Base-by-base conservation (phyloP, 2,113 vertebrate species). In the Triplophysa tibetana region DNA sequence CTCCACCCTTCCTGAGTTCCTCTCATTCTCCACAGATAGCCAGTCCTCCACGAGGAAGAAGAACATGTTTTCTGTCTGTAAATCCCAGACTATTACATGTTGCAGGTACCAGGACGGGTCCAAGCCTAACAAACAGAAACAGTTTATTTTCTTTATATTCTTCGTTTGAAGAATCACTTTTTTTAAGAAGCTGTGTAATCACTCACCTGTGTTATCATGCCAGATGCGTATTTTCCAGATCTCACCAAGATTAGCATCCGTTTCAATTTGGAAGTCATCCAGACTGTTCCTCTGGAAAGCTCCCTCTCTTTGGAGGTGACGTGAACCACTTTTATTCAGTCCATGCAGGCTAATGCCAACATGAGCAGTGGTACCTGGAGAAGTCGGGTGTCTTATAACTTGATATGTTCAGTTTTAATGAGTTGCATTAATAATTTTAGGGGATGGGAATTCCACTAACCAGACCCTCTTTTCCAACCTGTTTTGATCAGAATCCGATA, bases 171-270 rank as follows among this genome's bases (percentile, higher is more conserved):
- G 52, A 14, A 21, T 58, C 19, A 21, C 54, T 58, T 58, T 19
- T 24, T 43, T 19, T 41, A 52, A n/a, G 24, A 19, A 24, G 14
- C 23, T 50, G 19, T 63, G 23, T 7, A 9, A 56, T 6, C 23
- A 17, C 21, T 17, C 82, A 94, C 94, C 94, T 80, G 94, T 95
- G 86, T 94, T 94, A 81, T 95, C 93, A 48, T 95, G 94, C 94
- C 94, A 95, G 75, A 94, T 86, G 50, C 89, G 89, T 41, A 95
- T 94, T 88, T 95, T 95, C 93, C 92, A 94, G 66, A 94, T 88
- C 77, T 94, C 93, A 61, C 93, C 91, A 67, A 94, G 81, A 84
- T 88, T 91, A 80, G 85, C 80, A 11, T 94, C 90, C 0, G 91
- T 93, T 88, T 94, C 94, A 77, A 95, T 70, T 72, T 94, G 93